Conservation (phyloP, 2,113 vertebrate genomes). For the Peucedramus taeniatus region DNA sequence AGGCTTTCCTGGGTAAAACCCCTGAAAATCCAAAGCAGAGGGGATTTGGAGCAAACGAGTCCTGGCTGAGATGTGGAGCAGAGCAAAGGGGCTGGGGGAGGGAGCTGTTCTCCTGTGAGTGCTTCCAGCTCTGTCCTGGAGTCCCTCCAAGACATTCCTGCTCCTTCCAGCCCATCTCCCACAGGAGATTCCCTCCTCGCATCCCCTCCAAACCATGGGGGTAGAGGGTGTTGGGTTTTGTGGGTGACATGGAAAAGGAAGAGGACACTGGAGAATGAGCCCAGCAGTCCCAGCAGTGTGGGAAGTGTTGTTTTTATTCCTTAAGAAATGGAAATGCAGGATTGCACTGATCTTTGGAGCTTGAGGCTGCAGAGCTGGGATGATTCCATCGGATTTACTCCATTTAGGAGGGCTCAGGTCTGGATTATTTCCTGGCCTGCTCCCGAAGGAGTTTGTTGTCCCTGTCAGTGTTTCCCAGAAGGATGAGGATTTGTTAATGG, state of each 20-base stretch:
- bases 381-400: neutral
- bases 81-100: neutral
- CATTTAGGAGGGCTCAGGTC: neutral
- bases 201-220: rapidly evolving
- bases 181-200: neutral
- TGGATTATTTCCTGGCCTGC: too few species aligned
- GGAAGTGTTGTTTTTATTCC: neutral
- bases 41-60: neutral
- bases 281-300: rapidly evolving
- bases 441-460: neutral
- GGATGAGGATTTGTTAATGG: rapidly evolving
- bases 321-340: rapidly evolving
- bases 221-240: rapidly evolving
- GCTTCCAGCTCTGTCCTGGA: neutral
- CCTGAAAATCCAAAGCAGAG: neutral
- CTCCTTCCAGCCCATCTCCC: neutral
- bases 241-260: rapidly evolving
- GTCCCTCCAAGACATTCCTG: rapidly evolving
- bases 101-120: neutral
- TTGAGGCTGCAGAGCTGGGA: neutral
- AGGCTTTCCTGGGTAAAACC: neutral
- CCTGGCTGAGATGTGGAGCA: neutral
- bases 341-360: neutral
- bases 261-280: neutral
- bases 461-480: rapidly evolving